phyloP scores from a whole-genome alignment of 2,888 invertebrate species.

The Ephialtes manifestator region DNA sequence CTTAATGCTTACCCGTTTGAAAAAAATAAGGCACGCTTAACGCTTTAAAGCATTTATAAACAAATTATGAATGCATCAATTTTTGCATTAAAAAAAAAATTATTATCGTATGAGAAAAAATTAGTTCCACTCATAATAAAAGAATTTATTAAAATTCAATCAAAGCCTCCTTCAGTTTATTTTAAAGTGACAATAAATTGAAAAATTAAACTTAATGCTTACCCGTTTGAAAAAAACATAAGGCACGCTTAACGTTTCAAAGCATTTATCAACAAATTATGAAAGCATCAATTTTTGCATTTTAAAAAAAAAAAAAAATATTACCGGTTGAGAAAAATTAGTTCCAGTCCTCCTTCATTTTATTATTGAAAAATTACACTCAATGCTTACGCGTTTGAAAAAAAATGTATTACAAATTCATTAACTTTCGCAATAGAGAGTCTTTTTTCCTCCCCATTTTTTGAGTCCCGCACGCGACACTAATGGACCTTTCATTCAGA shows the following conservation, averaged over 20 bases:
- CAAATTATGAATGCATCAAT: too few relatives aligned
- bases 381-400: neutral
- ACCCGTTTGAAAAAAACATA: constrained; percentile 20
- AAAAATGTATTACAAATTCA: constrained; percentile 49
- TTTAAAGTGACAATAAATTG: neutral
- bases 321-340: neutral
- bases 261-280: neutral
- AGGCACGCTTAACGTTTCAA: neutral
- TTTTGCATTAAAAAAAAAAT: too few relatives aligned
- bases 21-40: too few relatives aligned
- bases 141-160: neutral
- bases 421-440: constrained; percentile 27
- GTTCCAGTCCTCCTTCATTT: neutral
- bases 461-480: constrained; percentile 55
- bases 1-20: neutral
- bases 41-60: too few relatives aligned
- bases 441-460: constrained; percentile 49
- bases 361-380: neutral
- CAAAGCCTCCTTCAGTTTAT: neutral
- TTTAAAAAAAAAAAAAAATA: too few relatives aligned
- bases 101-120: neutral
- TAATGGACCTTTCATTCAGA: constrained; percentile 67
- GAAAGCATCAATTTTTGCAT: neutral
- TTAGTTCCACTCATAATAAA: neutral
- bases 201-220: too few relatives aligned